Evolutionary conservation across 2,797 vertebrate species (phyloP), one percentile per base, ranked within the genome.

Genomic region (Pampus argenteus): DNA sequence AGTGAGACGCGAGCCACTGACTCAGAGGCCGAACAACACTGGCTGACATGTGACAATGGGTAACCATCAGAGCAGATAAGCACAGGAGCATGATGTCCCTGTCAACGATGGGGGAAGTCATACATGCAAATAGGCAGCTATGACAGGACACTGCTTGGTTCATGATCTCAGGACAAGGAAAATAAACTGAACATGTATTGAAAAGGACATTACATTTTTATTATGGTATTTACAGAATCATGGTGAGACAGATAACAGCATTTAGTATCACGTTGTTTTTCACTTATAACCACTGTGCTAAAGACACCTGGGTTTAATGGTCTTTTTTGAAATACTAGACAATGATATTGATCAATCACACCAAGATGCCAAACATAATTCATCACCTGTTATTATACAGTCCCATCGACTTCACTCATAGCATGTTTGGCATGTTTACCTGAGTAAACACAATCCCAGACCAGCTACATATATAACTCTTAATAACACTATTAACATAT

Each of bases 51-150:
- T 60, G 26, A 40, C 40, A 0, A 71, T 59, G 40, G 74, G 49
- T 83, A 71, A 45, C 47, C 55, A 73, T 58, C 50, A 44, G 36
- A 76, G 55, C 45, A 74, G 68, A 77, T 73, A 84, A 78, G 66
- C 55, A 58, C 59, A 56, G 52, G 3, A 66, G 63, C 18, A 10
- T 54, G 63, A 81, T 36, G 48, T 74, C 55, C 47, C 28, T 34
- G 36, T 66, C 42, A 23, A 50, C 22, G 2, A 59, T 36, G 42
- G 68, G 55, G 71, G 48, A 86, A 81, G 57, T 71, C 31, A 71
- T 47, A 78, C 49, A 86, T 86, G 78, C 83, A 90, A 89, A 91
- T 86, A 56, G 5, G 14, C 0, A 0, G 50, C 28, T 51, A 45
- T 34, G 55, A 52, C 9, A 69, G 23, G 25, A 75, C 22, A 57